Conservation (phyloP, 2,797 vertebrate genomes). For the Enteromius thamalakanensis region DNA sequence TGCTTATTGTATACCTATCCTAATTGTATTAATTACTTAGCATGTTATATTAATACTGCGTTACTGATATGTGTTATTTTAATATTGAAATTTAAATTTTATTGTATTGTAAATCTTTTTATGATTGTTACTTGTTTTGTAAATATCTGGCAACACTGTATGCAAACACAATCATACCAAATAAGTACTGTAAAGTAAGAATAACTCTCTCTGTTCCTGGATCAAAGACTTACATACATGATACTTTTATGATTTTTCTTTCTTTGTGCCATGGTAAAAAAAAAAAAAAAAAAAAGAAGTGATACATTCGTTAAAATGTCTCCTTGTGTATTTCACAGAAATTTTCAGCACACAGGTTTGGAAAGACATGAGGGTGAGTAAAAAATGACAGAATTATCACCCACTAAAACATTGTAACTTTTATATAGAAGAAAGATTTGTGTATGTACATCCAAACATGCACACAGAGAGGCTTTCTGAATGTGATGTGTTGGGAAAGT, state of each 20-base stretch:
- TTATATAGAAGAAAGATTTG: slow-evolving; percentile 13
- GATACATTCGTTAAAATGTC: neutral
- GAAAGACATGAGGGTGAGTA: neutral
- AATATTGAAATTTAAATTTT: neutral
- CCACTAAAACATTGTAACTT: slow-evolving; percentile 28
- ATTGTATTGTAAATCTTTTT: neutral
- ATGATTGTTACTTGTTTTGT: neutral
- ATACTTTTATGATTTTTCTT: neutral
- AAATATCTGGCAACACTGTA: neutral
- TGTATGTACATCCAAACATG: slow-evolving; percentile 31
- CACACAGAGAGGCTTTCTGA: slow-evolving; percentile 72
- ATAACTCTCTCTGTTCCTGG: neutral
- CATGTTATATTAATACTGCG: neutral
- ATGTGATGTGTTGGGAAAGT: slow-evolving; percentile 92
- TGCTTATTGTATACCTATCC: neutral
- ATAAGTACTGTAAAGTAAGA: neutral
- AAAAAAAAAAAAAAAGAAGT: neutral
- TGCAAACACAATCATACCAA: neutral
- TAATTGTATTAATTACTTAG: neutral
- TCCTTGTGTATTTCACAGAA: neutral
- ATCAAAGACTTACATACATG: neutral
- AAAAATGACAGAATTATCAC: slow-evolving; percentile 22
- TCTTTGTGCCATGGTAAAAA: neutral
- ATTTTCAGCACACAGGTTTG: slow-evolving; percentile 9
- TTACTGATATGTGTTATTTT: neutral